phyloP scores from a whole-genome alignment of 2,888 invertebrate genomes.

The Drosophila helvetica region DNA sequence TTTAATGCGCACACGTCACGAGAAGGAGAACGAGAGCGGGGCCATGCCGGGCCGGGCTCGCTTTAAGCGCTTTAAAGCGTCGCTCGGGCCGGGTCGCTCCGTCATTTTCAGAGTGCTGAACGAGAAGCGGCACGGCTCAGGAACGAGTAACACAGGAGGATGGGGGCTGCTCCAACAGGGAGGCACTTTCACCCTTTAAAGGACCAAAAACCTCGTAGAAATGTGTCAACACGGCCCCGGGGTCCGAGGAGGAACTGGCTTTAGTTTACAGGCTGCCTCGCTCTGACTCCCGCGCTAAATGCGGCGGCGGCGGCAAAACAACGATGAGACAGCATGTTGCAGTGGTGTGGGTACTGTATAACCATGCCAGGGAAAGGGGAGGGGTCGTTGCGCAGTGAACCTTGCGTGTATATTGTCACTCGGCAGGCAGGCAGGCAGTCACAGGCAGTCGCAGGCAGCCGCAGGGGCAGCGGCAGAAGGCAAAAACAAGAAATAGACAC shows the following conservation, averaged over 20 bases:
- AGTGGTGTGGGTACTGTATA: conserved; percentile 36
- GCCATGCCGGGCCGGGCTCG: conserved; percentile 14
- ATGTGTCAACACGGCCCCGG: conserved; percentile 65
- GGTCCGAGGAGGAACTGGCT: conserved; percentile 11
- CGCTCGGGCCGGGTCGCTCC: conserved; percentile 7
- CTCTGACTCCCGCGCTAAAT: conserved; percentile 34
- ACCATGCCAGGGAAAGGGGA: conserved; percentile 24
- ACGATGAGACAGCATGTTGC: conserved; percentile 73
- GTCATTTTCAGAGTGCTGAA: conserved; percentile 4
- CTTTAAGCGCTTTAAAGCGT: conserved; percentile 58
- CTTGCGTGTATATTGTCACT: conserved; percentile 65
- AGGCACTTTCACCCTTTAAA: conserved; percentile 77
- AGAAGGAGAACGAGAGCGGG: conserved; percentile 9
- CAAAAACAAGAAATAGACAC: conserved; percentile 37
- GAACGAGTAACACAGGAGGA: conserved; percentile 1
- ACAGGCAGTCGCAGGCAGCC: background rate
- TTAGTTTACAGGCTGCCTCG: conserved; percentile 40
- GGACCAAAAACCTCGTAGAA: conserved; percentile 61
- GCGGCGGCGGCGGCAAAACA: conserved; percentile 73
- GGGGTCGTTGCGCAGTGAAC: conserved; percentile 75
- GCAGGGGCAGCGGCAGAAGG: conserved; percentile 13
- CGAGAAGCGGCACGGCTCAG: conserved; percentile 30
- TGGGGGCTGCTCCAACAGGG: background rate
- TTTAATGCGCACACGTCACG: conserved; percentile 57
- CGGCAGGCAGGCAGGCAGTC: conserved; percentile 22